phyloP scores from a whole-genome alignment of 2,113 vertebrate genomes.

The Myotis yumanensis region DNA sequence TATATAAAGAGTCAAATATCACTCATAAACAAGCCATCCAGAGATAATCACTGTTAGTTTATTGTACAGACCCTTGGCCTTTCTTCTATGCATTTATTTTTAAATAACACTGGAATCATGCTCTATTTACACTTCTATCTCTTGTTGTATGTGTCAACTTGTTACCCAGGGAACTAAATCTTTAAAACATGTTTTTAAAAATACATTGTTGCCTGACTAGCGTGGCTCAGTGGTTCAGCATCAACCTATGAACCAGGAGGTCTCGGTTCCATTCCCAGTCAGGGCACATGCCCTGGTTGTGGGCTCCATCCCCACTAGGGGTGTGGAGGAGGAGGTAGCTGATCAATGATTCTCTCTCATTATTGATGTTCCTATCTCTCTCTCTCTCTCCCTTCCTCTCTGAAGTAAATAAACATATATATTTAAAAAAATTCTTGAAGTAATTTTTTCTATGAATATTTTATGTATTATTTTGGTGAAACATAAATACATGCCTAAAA shows the following conservation, averaged over 20 bases:
- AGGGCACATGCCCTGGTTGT: no score
- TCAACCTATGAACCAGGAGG: no score
- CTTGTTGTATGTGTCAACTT: neutral
- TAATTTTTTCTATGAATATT: neutral
- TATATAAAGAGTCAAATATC: neutral
- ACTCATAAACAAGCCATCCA: neutral
- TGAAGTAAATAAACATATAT: no score
- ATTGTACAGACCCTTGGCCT: neutral
- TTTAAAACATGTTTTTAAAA: neutral
- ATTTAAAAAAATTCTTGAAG: neutral
- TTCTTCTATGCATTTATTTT: neutral
- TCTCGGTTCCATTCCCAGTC: no score
- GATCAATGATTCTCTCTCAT: no score
- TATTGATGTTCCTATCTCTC: no score
- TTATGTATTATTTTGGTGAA: neutral
- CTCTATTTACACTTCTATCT: neutral
- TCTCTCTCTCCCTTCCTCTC: no score
- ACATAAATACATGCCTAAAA: neutral
- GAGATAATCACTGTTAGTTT: neutral
- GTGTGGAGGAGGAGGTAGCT: no score
- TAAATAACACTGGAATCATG: neutral
- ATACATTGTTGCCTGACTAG: neutral
- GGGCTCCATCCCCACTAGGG: no score
- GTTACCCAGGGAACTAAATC: neutral
- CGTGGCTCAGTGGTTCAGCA: no score